These are phyloP conservation scores for Coenonympha arcania DNA, from an alignment of 2,888 invertebrate genomes.

Conservation along the genomic window DNA sequence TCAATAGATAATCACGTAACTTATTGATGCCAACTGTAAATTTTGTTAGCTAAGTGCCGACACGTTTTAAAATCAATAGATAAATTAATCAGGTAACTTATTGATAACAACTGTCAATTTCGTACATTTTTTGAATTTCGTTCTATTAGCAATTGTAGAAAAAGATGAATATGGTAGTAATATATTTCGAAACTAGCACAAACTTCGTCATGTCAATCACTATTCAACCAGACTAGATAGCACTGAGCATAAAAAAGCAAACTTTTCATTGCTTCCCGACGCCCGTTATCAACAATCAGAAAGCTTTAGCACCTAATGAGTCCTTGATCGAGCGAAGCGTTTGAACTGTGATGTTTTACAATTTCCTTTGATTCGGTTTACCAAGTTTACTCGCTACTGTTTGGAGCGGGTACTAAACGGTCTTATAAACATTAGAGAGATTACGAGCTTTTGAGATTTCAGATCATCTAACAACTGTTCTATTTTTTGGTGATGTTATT, in stretches of 20 bases:
- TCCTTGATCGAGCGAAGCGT: constrained; percentile 5
- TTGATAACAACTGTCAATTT: too few relatives aligned
- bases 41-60: too few relatives aligned
- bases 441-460: not conserved
- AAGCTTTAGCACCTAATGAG: constrained; percentile 16
- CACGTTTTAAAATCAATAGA: too few relatives aligned
- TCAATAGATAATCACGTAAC: too few relatives aligned
- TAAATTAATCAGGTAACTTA: too few relatives aligned
- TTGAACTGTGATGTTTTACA: constrained; percentile 22
- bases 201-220: constrained; percentile 1
- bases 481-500: too few relatives aligned
- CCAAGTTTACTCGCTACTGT: constrained; percentile 19
- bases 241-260: constrained; percentile 3
- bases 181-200: constrained; percentile 1
- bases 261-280: constrained; percentile 11
- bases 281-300: constrained; percentile 15
- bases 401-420: constrained; percentile 7
- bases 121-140: too few relatives aligned
- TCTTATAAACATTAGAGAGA: not conserved
- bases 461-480: too few relatives aligned
- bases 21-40: too few relatives aligned
- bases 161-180: too few relatives aligned
- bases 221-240: not conserved
- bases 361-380: constrained; percentile 22
- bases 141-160: too few relatives aligned